Conservation (phyloP, 2,888 invertebrate genomes). For the Andrena trimmerana region DNA sequence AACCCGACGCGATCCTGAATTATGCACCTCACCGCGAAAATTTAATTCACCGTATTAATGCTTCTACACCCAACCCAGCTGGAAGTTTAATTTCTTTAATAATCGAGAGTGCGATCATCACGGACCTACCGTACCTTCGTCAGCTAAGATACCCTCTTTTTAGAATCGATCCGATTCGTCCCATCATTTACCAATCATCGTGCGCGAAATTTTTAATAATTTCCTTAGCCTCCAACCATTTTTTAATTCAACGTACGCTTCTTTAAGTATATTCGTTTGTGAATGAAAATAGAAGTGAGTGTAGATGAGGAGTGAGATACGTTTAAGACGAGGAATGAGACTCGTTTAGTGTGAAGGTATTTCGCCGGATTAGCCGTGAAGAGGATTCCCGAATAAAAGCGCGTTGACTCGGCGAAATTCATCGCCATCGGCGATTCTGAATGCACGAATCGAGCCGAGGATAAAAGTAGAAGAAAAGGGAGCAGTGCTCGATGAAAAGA, state of each 20-base stretch:
- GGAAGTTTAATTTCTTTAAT: neutral
- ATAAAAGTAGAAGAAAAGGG: constrained; percentile 46
- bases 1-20: constrained; percentile 45
- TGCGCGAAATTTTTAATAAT: neutral
- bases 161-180: too few species aligned
- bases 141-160: too few species aligned
- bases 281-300: neutral
- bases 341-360: constrained; percentile 1
- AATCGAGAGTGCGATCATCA: neutral
- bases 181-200: too few species aligned
- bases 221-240: neutral
- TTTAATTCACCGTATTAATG: constrained; percentile 38
- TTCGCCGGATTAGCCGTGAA: neutral
- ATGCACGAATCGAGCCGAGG: constrained; percentile 48
- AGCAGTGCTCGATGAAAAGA: constrained; percentile 60
- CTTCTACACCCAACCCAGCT: neutral
- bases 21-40: constrained; percentile 20
- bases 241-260: neutral
- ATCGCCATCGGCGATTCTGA: constrained; percentile 34
- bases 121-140: neutral
- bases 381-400: constrained; percentile 26
- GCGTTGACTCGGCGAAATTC: constrained; percentile 21
- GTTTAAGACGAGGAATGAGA: neutral
- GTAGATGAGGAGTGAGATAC: neutral
- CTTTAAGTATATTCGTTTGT: neutral